Percentiles rank a stretch among this genome's conserved stretches.
Conservation (phyloP, 2,888 invertebrate species). For the Netelia fuscicornis region DNA sequence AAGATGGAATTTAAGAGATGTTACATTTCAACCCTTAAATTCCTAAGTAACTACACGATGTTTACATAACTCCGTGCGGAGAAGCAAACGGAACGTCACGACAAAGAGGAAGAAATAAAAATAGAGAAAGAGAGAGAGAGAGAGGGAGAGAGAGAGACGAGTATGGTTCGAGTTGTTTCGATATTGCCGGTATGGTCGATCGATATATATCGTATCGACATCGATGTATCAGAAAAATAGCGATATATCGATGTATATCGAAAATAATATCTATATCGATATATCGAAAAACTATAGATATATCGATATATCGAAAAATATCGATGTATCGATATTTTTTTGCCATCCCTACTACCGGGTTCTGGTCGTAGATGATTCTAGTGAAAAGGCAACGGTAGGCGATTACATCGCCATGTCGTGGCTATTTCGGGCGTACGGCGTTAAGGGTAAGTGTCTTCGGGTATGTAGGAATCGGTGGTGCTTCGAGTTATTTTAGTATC, state of each 20-base stretch:
- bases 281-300: too few relatives aligned
- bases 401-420: conserved; percentile 71
- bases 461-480: conserved; percentile 60
- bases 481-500: conserved; percentile 66
- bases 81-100: conserved; percentile 22
- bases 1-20: conserved; percentile 37
- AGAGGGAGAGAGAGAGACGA: conserved; percentile 42
- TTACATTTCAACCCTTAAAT: neutral
- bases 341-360: conserved; percentile 5
- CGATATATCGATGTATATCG: too few relatives aligned
- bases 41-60: neutral
- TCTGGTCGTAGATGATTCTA: conserved; percentile 63
- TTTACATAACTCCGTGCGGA: neutral
- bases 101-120: neutral
- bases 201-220: too few relatives aligned
- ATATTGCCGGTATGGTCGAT: conserved; percentile 3
- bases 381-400: conserved; percentile 67
- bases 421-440: conserved; percentile 69
- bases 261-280: too few relatives aligned
- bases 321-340: too few relatives aligned
- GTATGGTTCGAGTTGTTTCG: conserved; percentile 9
- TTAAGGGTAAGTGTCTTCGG: conserved; percentile 71
- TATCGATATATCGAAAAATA: too few relatives aligned
- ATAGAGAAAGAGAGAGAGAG: conserved; percentile 17
- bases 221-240: too few relatives aligned